Percentiles rank a stretch among this genome's conserved stretches.
These are phyloP conservation scores for Prinia subflava DNA, from an alignment of 2,113 vertebrate species.

Conservation along the genomic window DNA sequence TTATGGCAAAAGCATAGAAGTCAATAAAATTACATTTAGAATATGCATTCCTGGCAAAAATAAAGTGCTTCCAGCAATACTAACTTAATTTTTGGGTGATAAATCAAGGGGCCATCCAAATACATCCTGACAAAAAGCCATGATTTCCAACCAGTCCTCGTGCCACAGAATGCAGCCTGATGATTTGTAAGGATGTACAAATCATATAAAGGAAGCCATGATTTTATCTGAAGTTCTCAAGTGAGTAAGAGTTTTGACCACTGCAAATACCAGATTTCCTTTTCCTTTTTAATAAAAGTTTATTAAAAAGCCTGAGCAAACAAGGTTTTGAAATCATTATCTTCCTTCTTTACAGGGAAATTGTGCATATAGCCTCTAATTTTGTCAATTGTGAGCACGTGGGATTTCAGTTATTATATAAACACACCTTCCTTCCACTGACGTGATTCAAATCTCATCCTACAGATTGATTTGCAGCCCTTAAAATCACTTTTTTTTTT, in stretches of 20 bases:
- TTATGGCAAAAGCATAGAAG: not conserved
- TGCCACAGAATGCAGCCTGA: not conserved
- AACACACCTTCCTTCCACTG: slow-evolving; percentile 28
- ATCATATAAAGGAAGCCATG: slow-evolving; percentile 37
- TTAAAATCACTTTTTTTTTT: not conserved
- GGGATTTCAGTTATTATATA: slow-evolving; percentile 49
- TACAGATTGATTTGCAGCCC: not conserved
- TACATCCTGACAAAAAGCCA: not conserved
- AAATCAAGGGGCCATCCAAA: not conserved
- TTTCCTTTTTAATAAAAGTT: slow-evolving; percentile 51
- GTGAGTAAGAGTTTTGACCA: not conserved
- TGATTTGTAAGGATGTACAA: not conserved
- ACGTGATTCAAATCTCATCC: not conserved
- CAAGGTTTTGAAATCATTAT: slow-evolving; percentile 58
- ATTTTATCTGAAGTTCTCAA: slow-evolving; percentile 33
- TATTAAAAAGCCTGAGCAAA: slow-evolving; percentile 49
- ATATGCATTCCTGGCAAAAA: not conserved
- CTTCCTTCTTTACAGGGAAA: slow-evolving; percentile 41
- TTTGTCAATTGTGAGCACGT: slow-evolving; percentile 41
- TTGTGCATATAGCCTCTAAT: slow-evolving; percentile 40
- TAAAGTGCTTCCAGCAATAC: not conserved
- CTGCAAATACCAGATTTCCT: slow-evolving; percentile 49
- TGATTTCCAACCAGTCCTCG: not conserved
- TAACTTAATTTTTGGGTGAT: not conserved
- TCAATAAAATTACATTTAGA: not conserved